These are phyloP conservation scores for Mantis religiosa DNA, from an alignment of 2,888 invertebrate genomes.

Conservation along the genomic window DNA sequence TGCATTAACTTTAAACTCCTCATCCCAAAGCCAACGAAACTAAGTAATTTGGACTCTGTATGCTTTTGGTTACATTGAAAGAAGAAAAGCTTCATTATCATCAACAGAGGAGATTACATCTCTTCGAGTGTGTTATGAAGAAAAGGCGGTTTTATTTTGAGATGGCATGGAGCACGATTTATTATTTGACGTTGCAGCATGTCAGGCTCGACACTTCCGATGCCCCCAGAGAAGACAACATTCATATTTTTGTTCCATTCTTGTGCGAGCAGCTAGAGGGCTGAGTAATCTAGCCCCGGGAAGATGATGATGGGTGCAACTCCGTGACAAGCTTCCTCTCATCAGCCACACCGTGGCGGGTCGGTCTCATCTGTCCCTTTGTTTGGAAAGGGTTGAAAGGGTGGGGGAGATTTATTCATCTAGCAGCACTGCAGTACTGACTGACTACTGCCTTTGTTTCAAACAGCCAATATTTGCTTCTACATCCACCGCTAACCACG, in stretches of 20 bases:
- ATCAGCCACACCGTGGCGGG: background rate
- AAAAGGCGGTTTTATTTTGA: background rate
- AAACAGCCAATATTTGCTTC: slow-evolving; percentile 11
- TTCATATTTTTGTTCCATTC: background rate
- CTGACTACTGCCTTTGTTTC: background rate
- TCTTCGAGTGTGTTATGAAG: too few relatives aligned
- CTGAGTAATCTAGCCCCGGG: background rate
- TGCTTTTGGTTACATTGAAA: too few relatives aligned
- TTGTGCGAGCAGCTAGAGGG: background rate
- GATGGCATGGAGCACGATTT: background rate
- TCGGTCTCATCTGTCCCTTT: background rate
- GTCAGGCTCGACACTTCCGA: background rate
- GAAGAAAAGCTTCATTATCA: too few relatives aligned
- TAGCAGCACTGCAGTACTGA: background rate
- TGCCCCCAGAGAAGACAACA: background rate
- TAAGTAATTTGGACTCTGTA: too few relatives aligned
- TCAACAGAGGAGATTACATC: too few relatives aligned
- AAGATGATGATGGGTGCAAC: background rate
- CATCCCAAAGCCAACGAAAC: too few relatives aligned
- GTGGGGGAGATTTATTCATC: background rate
- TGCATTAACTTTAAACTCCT: too few relatives aligned
- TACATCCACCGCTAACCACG: background rate
- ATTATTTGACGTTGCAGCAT: background rate
- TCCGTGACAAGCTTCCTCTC: background rate
- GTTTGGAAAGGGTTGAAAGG: background rate